Evolutionary conservation across 2,113 vertebrate genomes (phyloP), one percentile per base, ranked within the genome.

Genomic region (Proterorhinus semilunaris): DNA sequence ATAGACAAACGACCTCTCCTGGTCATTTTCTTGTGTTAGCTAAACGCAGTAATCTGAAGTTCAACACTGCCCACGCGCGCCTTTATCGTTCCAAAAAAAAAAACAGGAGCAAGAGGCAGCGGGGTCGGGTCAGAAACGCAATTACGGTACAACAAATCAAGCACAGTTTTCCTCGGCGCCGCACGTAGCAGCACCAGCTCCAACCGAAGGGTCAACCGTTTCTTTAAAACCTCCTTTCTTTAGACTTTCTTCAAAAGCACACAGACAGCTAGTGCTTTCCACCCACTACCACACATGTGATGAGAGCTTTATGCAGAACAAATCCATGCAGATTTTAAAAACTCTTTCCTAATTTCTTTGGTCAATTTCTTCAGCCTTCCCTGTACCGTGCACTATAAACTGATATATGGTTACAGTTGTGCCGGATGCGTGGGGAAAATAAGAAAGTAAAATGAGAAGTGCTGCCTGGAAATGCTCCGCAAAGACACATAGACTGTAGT

Each of bases 81-180:
- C 85, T 82, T 36, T 88, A 90, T 90, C 88, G 65, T 49, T 84
- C 21, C 55, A 81, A 79, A 86, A 84, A 79, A 86, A 84, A 86
- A 87, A 79, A 79, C 76, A 68, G 75, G 78, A 69, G 79, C 71
- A 59, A 68, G 80, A 82, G 72, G 82, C 77, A 74, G 69, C 11
- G 72, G 81, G 83, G 85, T 87, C 85, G 85, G 85, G 85, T 87
- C 87, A 87, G 72, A 90, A 87, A 88, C 82, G 75, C 83, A 88
- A 87, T 89, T 88, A 87, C 84, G 55, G 70, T 66, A 62, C 10
- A 44, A 72, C 57, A 69, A 77, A 76, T 55, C 62, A 43, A 64
- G 67, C 77, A 58, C 64, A 72, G 68, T 68, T 80, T 75, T 80
- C 72, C 65, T 75, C 54, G 49, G 47, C 71, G 69, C 46, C 1